phyloP scores from a whole-genome alignment of 2,888 invertebrate species.

The Coelopa pilipes region DNA sequence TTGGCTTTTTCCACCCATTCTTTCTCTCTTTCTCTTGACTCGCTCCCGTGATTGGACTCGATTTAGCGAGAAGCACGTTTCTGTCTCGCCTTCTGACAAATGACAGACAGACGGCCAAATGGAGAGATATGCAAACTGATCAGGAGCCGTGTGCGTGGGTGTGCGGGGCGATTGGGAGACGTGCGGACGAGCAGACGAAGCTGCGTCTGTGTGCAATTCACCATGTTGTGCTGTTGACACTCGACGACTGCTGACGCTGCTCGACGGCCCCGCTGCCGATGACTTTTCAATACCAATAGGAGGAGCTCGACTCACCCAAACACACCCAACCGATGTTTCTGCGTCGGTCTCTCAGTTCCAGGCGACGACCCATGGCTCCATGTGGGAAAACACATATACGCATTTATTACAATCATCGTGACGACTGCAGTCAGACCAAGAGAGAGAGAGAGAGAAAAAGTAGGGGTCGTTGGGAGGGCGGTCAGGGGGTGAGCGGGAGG shows the following conservation, averaged over 20 bases:
- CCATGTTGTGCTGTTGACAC: slow-evolving; percentile 45
- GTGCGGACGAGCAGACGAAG: not conserved
- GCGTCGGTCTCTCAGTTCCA: no score
- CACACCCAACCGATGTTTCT: slow-evolving; percentile 1
- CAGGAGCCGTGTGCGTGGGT: no score
- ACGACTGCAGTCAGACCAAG: slow-evolving; percentile 14
- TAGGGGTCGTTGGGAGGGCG: not conserved
- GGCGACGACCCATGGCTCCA: not conserved
- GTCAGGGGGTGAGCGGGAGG: not conserved
- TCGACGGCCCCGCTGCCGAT: not conserved
- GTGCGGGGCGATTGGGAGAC: no score
- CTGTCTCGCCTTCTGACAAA: slow-evolving; percentile 9
- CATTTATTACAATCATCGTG: slow-evolving; percentile 17
- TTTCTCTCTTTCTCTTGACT: no score
- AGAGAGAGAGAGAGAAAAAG: not conserved
- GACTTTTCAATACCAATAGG: slow-evolving; percentile 23
- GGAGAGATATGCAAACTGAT: no score
- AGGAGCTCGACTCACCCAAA: not conserved
- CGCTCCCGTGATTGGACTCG: not conserved
- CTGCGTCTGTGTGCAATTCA: slow-evolving; percentile 8
- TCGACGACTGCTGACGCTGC: slow-evolving; percentile 42
- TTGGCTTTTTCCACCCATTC: no score
- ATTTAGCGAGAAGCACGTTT: not conserved
- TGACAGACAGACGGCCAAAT: not conserved
- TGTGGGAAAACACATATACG: not conserved